These are phyloP conservation scores for Mixornis gularis DNA, from an alignment of 2,113 vertebrate genomes.

Conservation along the genomic window DNA sequence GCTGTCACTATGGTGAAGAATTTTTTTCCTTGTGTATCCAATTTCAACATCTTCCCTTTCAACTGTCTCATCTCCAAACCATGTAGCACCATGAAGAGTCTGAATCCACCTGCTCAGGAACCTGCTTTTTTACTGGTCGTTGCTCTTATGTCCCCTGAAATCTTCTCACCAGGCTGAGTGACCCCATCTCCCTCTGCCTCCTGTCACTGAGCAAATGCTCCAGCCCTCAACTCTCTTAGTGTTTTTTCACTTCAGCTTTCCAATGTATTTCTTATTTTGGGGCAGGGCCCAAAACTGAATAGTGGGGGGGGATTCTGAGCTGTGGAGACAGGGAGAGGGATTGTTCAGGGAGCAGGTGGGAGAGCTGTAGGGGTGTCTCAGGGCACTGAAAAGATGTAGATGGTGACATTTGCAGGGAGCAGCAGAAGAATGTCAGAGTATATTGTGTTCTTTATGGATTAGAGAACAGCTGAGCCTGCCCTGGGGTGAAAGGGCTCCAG, in stretches of 20 bases:
- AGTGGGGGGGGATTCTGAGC: background rate
- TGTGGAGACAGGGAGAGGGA: background rate
- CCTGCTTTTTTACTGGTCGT: background rate
- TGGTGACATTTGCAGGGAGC: background rate
- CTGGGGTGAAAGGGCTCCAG: background rate
- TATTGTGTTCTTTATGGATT: background rate
- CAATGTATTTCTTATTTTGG: background rate
- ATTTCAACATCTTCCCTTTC: background rate
- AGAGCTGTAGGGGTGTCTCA: background rate
- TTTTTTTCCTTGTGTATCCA: background rate
- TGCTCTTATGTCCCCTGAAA: rapidly evolving
- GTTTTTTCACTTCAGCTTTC: background rate
- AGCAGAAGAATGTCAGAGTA: background rate
- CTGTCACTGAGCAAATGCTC: background rate
- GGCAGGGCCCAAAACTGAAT: background rate
- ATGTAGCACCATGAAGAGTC: background rate
- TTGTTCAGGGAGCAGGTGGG: background rate
- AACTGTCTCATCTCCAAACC: background rate
- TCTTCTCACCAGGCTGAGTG: background rate
- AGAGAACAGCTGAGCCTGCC: constrained; percentile 1
- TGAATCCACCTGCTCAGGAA: background rate
- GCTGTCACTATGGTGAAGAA: background rate
- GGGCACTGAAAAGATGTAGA: background rate
- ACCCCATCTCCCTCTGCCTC: background rate
- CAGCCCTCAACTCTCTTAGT: background rate